Percentiles rank a stretch among this genome's conserved stretches.
phyloP scores from a whole-genome alignment of 2,888 invertebrate genomes.

The Lasioglossum figueresi region DNA sequence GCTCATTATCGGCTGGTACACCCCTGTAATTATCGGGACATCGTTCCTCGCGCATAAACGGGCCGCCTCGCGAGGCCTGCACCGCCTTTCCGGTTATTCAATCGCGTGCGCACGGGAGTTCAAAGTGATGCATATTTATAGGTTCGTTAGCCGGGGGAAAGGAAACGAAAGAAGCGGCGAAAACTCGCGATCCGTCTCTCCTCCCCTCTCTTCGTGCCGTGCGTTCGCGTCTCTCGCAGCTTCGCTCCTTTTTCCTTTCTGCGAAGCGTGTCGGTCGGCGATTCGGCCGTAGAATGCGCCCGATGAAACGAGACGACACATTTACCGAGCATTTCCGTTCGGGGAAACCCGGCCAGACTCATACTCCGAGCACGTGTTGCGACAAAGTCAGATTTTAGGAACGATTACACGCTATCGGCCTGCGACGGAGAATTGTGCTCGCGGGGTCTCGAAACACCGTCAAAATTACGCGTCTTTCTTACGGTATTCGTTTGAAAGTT shows the following conservation, averaged over 20 bases:
- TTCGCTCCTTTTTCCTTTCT: slow-evolving; percentile 32
- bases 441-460: not conserved
- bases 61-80: slow-evolving; percentile 36
- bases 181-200: slow-evolving; percentile 39
- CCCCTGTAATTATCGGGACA: slow-evolving; percentile 65
- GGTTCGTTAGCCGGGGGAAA: slow-evolving; percentile 71
- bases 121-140: slow-evolving; percentile 77
- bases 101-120: slow-evolving; percentile 69
- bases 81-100: slow-evolving; percentile 71
- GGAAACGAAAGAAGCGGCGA: slow-evolving; percentile 64
- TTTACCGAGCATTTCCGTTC: slow-evolving; percentile 36
- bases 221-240: not conserved
- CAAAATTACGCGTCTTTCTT: not conserved
- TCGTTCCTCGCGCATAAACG: slow-evolving; percentile 50
- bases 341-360: not conserved
- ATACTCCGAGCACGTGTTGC: slow-evolving; percentile 15
- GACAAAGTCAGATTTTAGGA: slow-evolving; percentile 22
- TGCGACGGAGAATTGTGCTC: not conserved
- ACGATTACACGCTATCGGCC: slow-evolving; percentile 36
- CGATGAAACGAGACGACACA: slow-evolving; percentile 43
- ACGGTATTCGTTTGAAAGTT: not conserved
- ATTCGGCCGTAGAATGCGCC: slow-evolving; percentile 21
- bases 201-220: not conserved
- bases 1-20: slow-evolving; percentile 60
- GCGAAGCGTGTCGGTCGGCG: slow-evolving; percentile 33